Percentiles rank a stretch among this genome's conserved stretches.
Evolutionary conservation across 2,797 vertebrate species (phyloP).

Genomic region (Huso huso): DNA sequence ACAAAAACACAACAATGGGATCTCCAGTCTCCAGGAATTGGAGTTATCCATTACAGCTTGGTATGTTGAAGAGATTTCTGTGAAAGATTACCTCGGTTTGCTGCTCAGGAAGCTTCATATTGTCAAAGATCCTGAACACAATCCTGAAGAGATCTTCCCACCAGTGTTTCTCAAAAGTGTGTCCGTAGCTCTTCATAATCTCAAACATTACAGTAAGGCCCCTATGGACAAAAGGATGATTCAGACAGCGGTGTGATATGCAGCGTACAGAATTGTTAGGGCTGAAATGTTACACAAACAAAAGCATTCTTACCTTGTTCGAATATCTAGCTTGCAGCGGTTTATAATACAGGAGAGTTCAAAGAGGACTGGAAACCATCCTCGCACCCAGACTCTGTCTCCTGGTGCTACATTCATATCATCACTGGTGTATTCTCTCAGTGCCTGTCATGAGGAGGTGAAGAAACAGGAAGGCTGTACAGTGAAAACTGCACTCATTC

Average conservation of each 20-base stretch:
- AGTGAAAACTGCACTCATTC: no score
- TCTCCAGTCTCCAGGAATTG: not conserved
- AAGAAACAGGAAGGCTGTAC: no score
- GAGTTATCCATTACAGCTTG: no score
- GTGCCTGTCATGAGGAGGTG: slow-evolving; percentile 51
- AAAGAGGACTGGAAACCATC: slow-evolving; percentile 94
- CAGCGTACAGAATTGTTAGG: no score
- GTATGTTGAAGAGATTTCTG: not conserved
- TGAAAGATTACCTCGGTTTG: slow-evolving; percentile 80
- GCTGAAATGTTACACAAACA: not conserved
- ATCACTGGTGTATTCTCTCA: slow-evolving; percentile 91
- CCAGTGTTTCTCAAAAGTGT: slow-evolving; percentile 93
- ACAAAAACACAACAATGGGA: not conserved
- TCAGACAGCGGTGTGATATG: no score
- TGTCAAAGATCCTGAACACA: slow-evolving; percentile 93
- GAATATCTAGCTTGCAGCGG: slow-evolving; percentile 87
- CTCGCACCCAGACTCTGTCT: slow-evolving; percentile 90
- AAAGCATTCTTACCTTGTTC: slow-evolving; percentile 68
- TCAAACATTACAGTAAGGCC: slow-evolving; percentile 97
- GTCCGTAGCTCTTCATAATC: slow-evolving; percentile 96
- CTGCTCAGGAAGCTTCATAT: slow-evolving; percentile 95
- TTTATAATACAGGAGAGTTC: slow-evolving; percentile 96
- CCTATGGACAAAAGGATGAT: slow-evolving; percentile 37
- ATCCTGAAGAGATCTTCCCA: slow-evolving; percentile 96
- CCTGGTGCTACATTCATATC: slow-evolving; percentile 93